These are phyloP conservation scores for Drosophila baimaii DNA, from an alignment of 1,140 invertebrate species.

Conservation along the genomic window DNA sequence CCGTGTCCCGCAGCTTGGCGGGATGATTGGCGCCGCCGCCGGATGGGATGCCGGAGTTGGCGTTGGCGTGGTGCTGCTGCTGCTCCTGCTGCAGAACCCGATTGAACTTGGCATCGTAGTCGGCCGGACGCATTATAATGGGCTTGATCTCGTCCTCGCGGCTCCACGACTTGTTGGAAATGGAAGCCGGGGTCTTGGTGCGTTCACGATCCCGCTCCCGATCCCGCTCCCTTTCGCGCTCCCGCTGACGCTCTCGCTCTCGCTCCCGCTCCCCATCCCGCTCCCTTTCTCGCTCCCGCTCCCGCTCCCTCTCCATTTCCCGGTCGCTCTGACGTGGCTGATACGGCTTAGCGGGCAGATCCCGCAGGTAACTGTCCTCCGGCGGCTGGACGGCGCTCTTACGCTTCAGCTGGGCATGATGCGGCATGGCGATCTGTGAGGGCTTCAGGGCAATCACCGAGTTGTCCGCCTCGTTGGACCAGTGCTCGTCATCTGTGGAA, in stretches of 20 bases:
- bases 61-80: constrained; percentile 27
- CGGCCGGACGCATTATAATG: constrained; percentile 76
- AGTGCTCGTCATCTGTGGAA: constrained; percentile 78
- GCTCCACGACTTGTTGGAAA: constrained; percentile 64
- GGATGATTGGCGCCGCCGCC: constrained; percentile 18
- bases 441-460: constrained; percentile 80
- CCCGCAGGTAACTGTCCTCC: constrained; percentile 79
- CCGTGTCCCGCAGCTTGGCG: constrained; percentile 64
- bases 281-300: constrained; percentile 31
- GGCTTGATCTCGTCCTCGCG: constrained; percentile 81
- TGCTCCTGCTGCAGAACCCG: constrained; percentile 74
- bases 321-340: constrained; percentile 62
- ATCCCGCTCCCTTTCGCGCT: constrained; percentile 36
- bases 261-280: constrained; percentile 22
- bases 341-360: constrained; percentile 79
- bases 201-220: constrained; percentile 51
- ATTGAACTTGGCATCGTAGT: constrained; percentile 83
- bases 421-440: constrained; percentile 72
- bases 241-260: constrained; percentile 46
- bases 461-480: constrained; percentile 83
- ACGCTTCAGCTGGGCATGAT: constrained; percentile 67
- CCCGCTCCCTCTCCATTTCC: constrained; percentile 42
- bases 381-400: constrained; percentile 80
- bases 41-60: not conserved
- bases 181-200: constrained; percentile 62